Percentiles rank a stretch among this genome's conserved stretches.
These are phyloP conservation scores for Cosmia trapezina DNA, from an alignment of 2,888 invertebrate species.

Conservation along the genomic window DNA sequence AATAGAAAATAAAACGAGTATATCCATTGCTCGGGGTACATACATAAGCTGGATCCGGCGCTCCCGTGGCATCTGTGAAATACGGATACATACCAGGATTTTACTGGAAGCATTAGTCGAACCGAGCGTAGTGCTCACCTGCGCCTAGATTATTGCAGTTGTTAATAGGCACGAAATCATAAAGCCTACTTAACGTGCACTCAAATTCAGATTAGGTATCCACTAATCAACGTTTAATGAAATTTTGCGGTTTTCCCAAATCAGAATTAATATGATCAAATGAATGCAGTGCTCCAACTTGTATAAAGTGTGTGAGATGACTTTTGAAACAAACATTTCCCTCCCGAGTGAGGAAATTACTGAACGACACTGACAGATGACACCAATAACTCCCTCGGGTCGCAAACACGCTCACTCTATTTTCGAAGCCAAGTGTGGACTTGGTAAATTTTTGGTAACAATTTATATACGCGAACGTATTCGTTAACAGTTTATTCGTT, in stretches of 20 bases:
- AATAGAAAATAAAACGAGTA: slow-evolving; percentile 43
- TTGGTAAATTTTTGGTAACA: slow-evolving; percentile 70
- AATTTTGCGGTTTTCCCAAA: slow-evolving; percentile 43
- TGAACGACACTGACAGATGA: slow-evolving; percentile 86
- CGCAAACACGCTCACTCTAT: slow-evolving; percentile 77
- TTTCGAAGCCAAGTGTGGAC: slow-evolving; percentile 75
- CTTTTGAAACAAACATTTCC: slow-evolving; percentile 84
- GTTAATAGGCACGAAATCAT: slow-evolving; percentile 51
- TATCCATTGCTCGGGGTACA: slow-evolving; percentile 34
- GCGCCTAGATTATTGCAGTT: slow-evolving; percentile 59
- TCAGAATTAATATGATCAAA: slow-evolving; percentile 61
- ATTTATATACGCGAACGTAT: slow-evolving; percentile 63
- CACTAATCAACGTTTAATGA: slow-evolving; percentile 18
- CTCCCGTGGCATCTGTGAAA: slow-evolving; percentile 37
- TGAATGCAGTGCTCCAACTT: slow-evolving; percentile 69
- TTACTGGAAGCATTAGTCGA: slow-evolving; percentile 45
- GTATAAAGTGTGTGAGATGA: slow-evolving; percentile 79
- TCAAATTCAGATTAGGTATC: slow-evolving; percentile 25
- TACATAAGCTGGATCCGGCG: slow-evolving; percentile 35
- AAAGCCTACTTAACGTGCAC: slow-evolving; percentile 17
- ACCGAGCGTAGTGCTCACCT: slow-evolving; percentile 59
- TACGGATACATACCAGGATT: slow-evolving; percentile 38
- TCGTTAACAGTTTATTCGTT: slow-evolving; percentile 50
- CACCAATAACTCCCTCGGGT: slow-evolving; percentile 83
- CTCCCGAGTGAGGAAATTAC: slow-evolving; percentile 83